A percentile compares a stretch with the other conserved stretches of the same genome.
Conservation (phyloP, 2,888 invertebrate genomes). For the Macrophya annulata region DNA sequence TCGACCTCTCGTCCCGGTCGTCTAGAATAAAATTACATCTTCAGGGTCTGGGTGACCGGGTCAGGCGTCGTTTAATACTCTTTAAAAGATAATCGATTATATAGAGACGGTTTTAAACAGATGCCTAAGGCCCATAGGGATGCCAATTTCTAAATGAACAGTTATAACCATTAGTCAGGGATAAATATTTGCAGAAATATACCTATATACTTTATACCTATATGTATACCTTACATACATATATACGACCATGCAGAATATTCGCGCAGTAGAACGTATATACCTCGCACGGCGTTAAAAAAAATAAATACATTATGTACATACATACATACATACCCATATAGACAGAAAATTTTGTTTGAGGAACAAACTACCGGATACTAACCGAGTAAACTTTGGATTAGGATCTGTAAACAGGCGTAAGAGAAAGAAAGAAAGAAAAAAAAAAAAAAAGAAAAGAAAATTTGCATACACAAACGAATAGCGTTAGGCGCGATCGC, state of each 20-base stretch:
- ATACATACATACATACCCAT: neutral
- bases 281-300: too few relatives aligned
- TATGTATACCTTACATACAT: too few relatives aligned
- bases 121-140: neutral
- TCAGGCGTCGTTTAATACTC: slow-evolving; percentile 16
- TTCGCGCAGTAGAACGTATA: too few relatives aligned
- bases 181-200: slow-evolving; percentile 14
- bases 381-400: slow-evolving; percentile 24
- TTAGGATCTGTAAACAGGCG: slow-evolving; percentile 33
- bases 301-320: too few relatives aligned
- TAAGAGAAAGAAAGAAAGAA: neutral
- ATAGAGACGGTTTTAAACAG: neutral
- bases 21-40: slow-evolving; percentile 55
- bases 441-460: neutral
- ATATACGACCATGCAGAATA: neutral
- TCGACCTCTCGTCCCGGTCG: slow-evolving; percentile 27
- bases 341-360: neutral
- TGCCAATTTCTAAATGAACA: neutral
- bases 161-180: neutral
- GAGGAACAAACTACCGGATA: slow-evolving; percentile 29
- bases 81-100: neutral
- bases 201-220: neutral
- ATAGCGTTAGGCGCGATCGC: slow-evolving; percentile 26
- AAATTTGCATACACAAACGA: slow-evolving; percentile 6
- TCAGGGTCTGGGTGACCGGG: slow-evolving; percentile 56